Base-by-base conservation (phyloP, 2,888 invertebrate genomes). In the Buathra laborator region DNA sequence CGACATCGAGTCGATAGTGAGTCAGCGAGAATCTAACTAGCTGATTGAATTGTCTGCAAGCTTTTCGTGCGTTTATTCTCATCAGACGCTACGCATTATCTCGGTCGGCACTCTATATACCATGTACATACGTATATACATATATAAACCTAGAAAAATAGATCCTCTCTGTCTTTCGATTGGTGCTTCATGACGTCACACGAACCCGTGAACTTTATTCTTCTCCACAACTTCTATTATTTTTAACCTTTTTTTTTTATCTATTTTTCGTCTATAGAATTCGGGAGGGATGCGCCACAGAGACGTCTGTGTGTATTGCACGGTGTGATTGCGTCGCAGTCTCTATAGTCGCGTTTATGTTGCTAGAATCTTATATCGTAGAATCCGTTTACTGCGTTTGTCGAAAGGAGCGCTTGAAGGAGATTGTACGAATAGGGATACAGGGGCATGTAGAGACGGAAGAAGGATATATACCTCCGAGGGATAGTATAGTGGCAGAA, bases 191-290 rank as follows among this genome's bases (percentile, higher is more conserved):
- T 83, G 83, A 83, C 83, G 72, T 78, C 74, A 80, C 29, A 44
- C 72, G 67, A 68, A 68, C 68, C 78, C 67, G 67, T 76, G 53
- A 75, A 83, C 72, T 83, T 79, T 81, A 64, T 83, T 79, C 79
- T 68, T 70, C 53, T 68, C 68, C 14, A 16, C 29, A 66, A 16
- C 59, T 62, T 1, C 12, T 70, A 78, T 59, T 70, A 78, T 78
- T 70, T 78, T 62, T 62, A 53, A 43, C 14, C 37, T 72, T 64
- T 46, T 70, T 70, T 24, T 24, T 24, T 2, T 2, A 24, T 24
- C 24, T 24, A 24, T 75, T 75, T 70, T 24, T 79, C 19, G 71
- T 59, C 48, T 76, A 53, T 19, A 53, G 43, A 10, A 56, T 37
- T 32, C 14, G 51, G 29, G 56, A 62, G 43, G 46, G 32, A 43